A percentile compares a stretch with the other conserved stretches of the same genome.
These are phyloP conservation scores for Macrosteles quadrilineatus DNA, from an alignment of 1,140 invertebrate genomes.

Conservation along the genomic window DNA sequence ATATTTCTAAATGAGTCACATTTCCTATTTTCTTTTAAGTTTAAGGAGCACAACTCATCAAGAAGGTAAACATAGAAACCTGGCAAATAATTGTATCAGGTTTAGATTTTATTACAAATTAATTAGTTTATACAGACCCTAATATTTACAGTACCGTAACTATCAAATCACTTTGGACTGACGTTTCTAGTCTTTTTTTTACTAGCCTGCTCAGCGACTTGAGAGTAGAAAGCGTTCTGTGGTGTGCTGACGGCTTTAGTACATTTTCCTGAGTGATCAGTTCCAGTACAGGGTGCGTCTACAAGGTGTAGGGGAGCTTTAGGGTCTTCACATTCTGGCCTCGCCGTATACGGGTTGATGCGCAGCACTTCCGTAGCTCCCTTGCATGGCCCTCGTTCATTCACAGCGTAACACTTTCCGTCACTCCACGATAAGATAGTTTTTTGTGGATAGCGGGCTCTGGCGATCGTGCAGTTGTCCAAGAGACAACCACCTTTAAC, in stretches of 20 bases:
- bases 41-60: no score
- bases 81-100: no score
- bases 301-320: background rate
- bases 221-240: background rate
- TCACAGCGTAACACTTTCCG: conserved; percentile 23
- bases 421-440: conserved; percentile 1
- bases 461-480: background rate
- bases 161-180: conserved; percentile 1
- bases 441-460: background rate
- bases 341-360: background rate
- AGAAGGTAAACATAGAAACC: no score
- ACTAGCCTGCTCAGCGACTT: background rate
- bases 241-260: background rate
- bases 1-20: no score
- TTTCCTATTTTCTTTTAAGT: no score
- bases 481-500: background rate
- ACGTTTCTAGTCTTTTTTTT: background rate
- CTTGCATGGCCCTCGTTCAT: background rate
- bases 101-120: no score
- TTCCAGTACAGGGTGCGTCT: background rate
- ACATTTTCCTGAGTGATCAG: background rate
- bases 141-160: no score
- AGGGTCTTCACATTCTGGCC: background rate
- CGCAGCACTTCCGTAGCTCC: background rate
- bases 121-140: no score